Base-by-base conservation (phyloP, 1,140 invertebrate genomes). In the Zaprionus vittiger region DNA sequence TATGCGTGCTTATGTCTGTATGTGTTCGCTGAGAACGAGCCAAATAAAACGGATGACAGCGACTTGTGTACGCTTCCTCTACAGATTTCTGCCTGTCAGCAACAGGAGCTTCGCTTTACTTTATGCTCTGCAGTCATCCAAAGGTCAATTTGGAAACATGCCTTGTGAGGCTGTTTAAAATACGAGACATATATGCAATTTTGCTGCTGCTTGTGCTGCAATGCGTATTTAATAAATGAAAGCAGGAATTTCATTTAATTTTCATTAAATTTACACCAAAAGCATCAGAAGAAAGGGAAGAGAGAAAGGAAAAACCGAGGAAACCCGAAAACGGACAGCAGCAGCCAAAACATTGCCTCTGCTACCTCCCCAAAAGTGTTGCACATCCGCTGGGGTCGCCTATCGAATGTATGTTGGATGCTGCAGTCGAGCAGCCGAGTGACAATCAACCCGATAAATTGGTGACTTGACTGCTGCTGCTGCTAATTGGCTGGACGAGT, bases 161-260 rank as follows among this genome's bases (percentile, higher is more conserved):
- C 38, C 9, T 24, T 55, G 38, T 22, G 34, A n/a, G 9, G 24
- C 22, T 66, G 38, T 28, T 9, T 28, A n/a, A 72, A 72, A 49
- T 28, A 72, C 15, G 34, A 24, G 47, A 38, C 52, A 70, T 49
- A 62, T 56, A 63, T 57, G 28, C 7, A 22, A 74, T 57, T 56
- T 38, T 31, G 38, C 66, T 56, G 44, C 38, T 61, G 65, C 22
- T 26, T 34, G 22, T 38, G 28, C 22, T 63, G 64, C 24, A 69
- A 55, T 67, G 60, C 76, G 56, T 79, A 79, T 82, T 83, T 64
- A 67, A 73, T 73, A 67, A 80, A 87, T 83, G 67, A 68, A 80
- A 74, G 65, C 76, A 77, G 68, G 72, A 87, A 86, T 82, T 66
- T 86, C 80, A 86, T 87, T 83, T 87, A 77, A 80, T 72, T 69